These are phyloP conservation scores for Pampus argenteus DNA, from an alignment of 2,797 vertebrate species.

Conservation along the genomic window DNA sequence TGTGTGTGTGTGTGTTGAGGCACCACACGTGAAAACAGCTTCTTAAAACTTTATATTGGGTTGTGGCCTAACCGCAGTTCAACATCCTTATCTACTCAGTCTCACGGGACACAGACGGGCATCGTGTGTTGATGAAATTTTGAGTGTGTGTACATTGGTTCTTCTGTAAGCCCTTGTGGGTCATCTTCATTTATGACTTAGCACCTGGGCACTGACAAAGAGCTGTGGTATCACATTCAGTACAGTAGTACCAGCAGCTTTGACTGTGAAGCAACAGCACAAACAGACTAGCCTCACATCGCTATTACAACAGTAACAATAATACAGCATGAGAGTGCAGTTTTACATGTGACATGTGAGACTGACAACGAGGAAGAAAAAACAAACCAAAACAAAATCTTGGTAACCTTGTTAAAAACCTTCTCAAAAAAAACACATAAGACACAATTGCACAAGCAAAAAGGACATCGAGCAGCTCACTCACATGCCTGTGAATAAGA, in stretches of 20 bases:
- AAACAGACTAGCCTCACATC: background rate
- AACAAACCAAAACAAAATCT: background rate
- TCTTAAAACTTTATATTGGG: background rate
- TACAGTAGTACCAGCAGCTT: background rate
- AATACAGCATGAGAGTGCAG: constrained; percentile 2
- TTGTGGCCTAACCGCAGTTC: background rate
- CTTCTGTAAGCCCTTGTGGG: background rate
- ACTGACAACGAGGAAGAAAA: constrained; percentile 2
- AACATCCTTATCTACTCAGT: background rate
- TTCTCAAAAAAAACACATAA: background rate
- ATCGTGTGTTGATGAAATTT: constrained; percentile 13
- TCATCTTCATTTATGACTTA: constrained; percentile 3
- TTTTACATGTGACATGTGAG: constrained; percentile 17
- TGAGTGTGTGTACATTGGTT: background rate
- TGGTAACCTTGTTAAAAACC: background rate
- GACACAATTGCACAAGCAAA: background rate
- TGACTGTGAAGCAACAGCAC: constrained; percentile 6
- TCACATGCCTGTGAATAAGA: background rate
- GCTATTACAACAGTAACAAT: constrained; percentile 15
- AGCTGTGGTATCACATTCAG: constrained; percentile 3
- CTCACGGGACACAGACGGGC: constrained; percentile 6
- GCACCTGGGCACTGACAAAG: background rate
- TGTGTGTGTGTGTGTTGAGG: background rate
- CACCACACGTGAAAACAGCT: no score
- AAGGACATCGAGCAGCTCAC: background rate